Evolutionary conservation across 2,797 vertebrate species (phyloP).

Genomic region (Yasuhikotakia modesta): DNA sequence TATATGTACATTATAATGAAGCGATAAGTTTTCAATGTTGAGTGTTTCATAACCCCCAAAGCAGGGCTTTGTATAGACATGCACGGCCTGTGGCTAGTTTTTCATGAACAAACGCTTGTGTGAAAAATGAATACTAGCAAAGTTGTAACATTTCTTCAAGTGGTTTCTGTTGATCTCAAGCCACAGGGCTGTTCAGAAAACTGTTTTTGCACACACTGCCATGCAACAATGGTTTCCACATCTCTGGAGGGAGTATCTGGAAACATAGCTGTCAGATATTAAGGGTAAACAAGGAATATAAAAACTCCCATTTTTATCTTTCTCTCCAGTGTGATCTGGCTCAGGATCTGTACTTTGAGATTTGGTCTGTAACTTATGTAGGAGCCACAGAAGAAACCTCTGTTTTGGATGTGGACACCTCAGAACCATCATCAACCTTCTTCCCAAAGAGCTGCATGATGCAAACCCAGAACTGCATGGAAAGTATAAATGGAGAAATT

Average conservation of each 20-base stretch:
- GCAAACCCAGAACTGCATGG: slow-evolving; percentile 82
- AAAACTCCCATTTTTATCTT: slow-evolving; percentile 55
- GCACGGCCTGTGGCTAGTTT: not conserved
- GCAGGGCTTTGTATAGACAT: slow-evolving; percentile 4
- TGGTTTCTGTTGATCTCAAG: not conserved
- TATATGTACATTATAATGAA: slow-evolving; percentile 26
- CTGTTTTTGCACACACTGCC: slow-evolving; percentile 34
- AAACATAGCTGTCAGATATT: slow-evolving; percentile 22
- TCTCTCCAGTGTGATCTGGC: slow-evolving; percentile 34
- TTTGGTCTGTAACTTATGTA: slow-evolving; percentile 15
- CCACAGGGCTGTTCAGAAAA: slow-evolving; percentile 20
- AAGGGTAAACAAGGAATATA: slow-evolving; percentile 63
- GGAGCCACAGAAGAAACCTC: slow-evolving; percentile 74
- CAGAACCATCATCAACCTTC: slow-evolving; percentile 84
- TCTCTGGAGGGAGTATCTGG: slow-evolving; percentile 28
- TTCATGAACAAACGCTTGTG: slow-evolving; percentile 1
- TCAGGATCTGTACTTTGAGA: slow-evolving; percentile 21
- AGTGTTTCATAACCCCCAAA: not conserved
- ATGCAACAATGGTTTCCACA: slow-evolving; percentile 27
- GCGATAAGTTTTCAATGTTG: not conserved
- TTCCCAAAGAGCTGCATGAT: slow-evolving; percentile 89
- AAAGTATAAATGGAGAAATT: not conserved
- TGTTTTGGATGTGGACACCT: slow-evolving; percentile 84
- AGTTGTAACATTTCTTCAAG: slow-evolving; percentile 3
- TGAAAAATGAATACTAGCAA: slow-evolving; percentile 17